Percentiles rank a stretch among this genome's conserved stretches.
Conservation (phyloP, 2,113 vertebrate genomes). For the Seriola dumerili region DNA sequence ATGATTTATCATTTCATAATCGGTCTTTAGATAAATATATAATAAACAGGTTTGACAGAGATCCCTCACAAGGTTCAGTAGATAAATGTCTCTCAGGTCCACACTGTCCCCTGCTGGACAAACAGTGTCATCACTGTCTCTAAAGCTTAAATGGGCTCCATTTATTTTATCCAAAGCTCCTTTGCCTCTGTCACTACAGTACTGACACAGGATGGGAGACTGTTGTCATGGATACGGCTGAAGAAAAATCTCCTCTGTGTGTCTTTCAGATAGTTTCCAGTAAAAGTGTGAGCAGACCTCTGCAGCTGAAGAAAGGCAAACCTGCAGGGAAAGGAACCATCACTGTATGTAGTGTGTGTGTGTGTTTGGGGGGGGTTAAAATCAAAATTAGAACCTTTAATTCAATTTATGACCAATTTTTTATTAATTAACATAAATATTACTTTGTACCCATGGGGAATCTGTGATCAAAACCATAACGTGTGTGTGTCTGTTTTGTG, state of each 20-base stretch:
- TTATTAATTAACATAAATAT: neutral
- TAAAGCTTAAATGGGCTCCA: neutral
- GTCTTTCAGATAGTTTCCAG: conserved; percentile 90
- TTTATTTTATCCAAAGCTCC: neutral
- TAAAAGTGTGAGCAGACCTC: conserved; percentile 85
- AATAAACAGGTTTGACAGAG: neutral
- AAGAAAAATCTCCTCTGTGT: conserved; percentile 1
- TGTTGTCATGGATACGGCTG: neutral
- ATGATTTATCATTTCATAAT: too few relatives aligned
- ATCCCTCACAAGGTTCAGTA: neutral
- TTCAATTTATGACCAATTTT: neutral
- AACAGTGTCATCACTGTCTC: neutral
- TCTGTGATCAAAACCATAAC: neutral
- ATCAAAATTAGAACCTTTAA: too few relatives aligned
- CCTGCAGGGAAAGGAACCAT: conserved; percentile 92
- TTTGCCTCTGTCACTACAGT: neutral
- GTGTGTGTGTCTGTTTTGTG: conserved; percentile 26
- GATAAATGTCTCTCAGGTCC: neutral
- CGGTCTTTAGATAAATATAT: neutral
- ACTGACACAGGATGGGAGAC: neutral
- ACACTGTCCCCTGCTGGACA: conserved; percentile 19
- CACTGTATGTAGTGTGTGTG: conserved; percentile 65
- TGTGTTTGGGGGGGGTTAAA: too few relatives aligned
- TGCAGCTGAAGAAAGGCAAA: conserved; percentile 92
- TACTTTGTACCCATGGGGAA: neutral